Evolutionary conservation across 2,113 vertebrate genomes (phyloP).

Genomic region (Hyaena hyaena): DNA sequence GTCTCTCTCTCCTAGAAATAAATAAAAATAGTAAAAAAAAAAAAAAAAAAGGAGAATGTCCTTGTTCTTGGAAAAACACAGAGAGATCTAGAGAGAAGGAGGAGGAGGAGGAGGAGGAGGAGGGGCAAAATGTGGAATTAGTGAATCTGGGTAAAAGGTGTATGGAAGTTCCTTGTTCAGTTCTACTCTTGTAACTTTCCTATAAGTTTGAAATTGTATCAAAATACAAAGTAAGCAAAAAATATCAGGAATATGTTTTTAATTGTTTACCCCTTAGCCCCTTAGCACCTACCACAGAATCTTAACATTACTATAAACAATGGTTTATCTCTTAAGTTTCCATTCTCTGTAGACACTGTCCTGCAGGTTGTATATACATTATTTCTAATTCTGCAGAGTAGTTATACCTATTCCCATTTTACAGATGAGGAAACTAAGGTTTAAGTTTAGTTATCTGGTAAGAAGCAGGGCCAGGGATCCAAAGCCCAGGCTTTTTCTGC

Average conservation of each 20-base stretch:
- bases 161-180: background rate
- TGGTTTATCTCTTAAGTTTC: background rate
- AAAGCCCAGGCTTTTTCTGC: background rate
- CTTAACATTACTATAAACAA: background rate
- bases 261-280: background rate
- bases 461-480: background rate
- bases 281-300: background rate
- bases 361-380: background rate
- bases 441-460: background rate
- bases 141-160: background rate
- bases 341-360: background rate
- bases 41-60: background rate
- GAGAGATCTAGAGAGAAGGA: background rate
- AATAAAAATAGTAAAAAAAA: too few species aligned
- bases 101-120: background rate
- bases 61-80: background rate
- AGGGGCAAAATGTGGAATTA: background rate
- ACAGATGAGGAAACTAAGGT: background rate
- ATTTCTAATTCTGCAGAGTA: background rate
- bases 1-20: too few species aligned
- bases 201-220: background rate
- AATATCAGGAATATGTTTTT: background rate
- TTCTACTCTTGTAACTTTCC: background rate
- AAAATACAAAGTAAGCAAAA: background rate
- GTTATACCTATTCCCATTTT: background rate